A percentile compares a stretch with the other conserved stretches of the same genome.
These are phyloP conservation scores for Hirudinaria manillensis DNA, from an alignment of 2,888 invertebrate species.

Conservation along the genomic window DNA sequence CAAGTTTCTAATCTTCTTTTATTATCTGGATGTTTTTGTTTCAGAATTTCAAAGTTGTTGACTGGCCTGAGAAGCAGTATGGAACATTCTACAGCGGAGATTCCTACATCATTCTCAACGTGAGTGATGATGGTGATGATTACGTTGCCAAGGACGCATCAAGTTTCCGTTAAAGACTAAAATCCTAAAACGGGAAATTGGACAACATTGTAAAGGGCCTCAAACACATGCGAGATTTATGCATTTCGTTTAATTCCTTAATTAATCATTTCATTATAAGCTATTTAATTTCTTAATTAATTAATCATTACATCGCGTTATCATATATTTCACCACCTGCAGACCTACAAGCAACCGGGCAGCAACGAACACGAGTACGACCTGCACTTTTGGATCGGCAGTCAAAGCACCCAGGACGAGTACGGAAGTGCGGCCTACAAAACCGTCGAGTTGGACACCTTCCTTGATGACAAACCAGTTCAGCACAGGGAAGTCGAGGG, in stretches of 20 bases:
- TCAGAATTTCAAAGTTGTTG: conserved; percentile 40
- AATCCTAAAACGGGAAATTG: too few species aligned
- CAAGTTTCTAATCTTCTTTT: too few species aligned
- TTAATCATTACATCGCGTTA: not conserved
- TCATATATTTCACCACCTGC: conserved; percentile 18
- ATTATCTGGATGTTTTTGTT: not conserved
- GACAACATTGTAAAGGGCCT: too few species aligned
- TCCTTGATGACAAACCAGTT: conserved; percentile 50
- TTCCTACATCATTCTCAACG: conserved; percentile 42
- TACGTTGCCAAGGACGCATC: not conserved
- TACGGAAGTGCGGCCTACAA: conserved; percentile 55
- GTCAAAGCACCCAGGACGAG: conserved; percentile 53
- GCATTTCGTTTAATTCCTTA: too few species aligned
- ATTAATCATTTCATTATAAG: too few species aligned
- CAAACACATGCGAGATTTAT: too few species aligned
- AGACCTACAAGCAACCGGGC: conserved; percentile 47
- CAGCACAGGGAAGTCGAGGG: conserved; percentile 53
- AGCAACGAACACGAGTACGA: conserved; percentile 48
- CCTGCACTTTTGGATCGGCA: conserved; percentile 55
- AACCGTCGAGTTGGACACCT: conserved; percentile 53
- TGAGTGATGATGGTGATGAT: conserved; percentile 29
- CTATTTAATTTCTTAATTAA: too few species aligned
- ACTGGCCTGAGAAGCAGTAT: conserved; percentile 42
- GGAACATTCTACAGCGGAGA: conserved; percentile 42
- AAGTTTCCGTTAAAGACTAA: too few species aligned